Base-by-base conservation (phyloP, 2,888 invertebrate genomes). In the Troides oblongomaculatus region DNA sequence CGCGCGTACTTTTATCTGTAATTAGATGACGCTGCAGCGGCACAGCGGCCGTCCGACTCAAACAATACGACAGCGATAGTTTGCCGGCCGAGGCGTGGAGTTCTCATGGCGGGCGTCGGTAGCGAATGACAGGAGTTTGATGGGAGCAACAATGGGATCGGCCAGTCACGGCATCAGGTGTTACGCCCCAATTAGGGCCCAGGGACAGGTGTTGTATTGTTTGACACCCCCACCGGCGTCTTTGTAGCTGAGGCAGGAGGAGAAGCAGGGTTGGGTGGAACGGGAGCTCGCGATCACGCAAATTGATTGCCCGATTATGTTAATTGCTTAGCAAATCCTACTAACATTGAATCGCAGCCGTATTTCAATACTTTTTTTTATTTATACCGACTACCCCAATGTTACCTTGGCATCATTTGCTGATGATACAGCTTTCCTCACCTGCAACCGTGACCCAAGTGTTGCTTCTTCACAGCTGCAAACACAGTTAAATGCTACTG, bases 41-140 rank as follows among this genome's bases (percentile, higher is more conserved):
- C 25, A 23, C 14, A n/a, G n/a, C n/a, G n/a, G 53, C 63, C 59
- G 21, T 50, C 23, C 64, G 50, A 68, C 60, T 68, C 53, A 39
- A 46, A 46, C 46, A 46, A 46, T 46, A 46, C 46, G 46, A 10
- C 1, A 57, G 62, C 43, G 59, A n/a, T 53, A 68, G 18, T 58
- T 68, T 50, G 39, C 39, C n/a, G 36, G 39, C 0, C 12, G n/a
- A 8, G 57, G 36, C 57, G 57, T 39, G 64, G 21, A 39, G 56
- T 36, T 57, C 53, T 53, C 39, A 36, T 53, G 25, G 12, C 65
- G 18, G 46, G 65, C 66, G 70, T 66, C 72, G 68, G 75, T 71
- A 72, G 74, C 74, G 76, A 78, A 80, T 79, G 74, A 81, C 76
- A 79, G 79, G 80, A 78, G 74, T 71, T 75, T 74, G 72, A 74